Base-by-base conservation (phyloP, 2,113 vertebrate genomes). In the Carassius gibelio region DNA sequence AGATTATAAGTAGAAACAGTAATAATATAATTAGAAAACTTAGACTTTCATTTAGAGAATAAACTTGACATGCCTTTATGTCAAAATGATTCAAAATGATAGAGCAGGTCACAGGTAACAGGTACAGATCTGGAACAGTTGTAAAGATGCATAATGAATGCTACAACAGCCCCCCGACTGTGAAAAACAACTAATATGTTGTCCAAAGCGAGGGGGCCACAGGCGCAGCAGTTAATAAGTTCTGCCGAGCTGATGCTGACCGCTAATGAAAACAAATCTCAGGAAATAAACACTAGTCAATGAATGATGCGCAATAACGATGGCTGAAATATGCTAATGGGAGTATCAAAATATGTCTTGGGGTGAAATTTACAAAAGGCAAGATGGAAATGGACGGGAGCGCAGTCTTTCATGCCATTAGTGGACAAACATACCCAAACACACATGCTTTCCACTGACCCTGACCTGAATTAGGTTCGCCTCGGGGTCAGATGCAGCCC, bases 281-380 rank as follows among this genome's bases (percentile, higher is more conserved):
- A 75, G 30, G 30, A 87, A 81, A 74, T 88, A 86, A 88, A 84
- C 85, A 64, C 57, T 5, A 78, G 76, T 85, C 82, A 84, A 86
- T 77, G 85, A 86, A 81, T 84, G 76, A 88, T 82, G 82, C 5
- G 52, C 66, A 68, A 66, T 81, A 84, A 84, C 77, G 26, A 36
- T 62, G 15, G 14, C 62, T 62, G 45, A 75, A 72, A 84, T 76
- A 86, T 75, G 71, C 76, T 84, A 88, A 66, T 75, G 48, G 52
- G 0, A 21, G 10, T 19, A 42, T 34, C 17, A 42, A 68, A 66
- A 68, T 75, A 50, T 62, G 71, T 66, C 30, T 76, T 17, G 7
- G 36, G 62, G 8, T 85, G 1, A 80, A 64, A 75, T 34, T n/a
- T 61, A 57, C 14, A 83, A 64, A 61, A 19, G 59, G 21, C 84